Conservation (phyloP, 2,113 vertebrate genomes). For the Gasterosteus aculeatus region DNA sequence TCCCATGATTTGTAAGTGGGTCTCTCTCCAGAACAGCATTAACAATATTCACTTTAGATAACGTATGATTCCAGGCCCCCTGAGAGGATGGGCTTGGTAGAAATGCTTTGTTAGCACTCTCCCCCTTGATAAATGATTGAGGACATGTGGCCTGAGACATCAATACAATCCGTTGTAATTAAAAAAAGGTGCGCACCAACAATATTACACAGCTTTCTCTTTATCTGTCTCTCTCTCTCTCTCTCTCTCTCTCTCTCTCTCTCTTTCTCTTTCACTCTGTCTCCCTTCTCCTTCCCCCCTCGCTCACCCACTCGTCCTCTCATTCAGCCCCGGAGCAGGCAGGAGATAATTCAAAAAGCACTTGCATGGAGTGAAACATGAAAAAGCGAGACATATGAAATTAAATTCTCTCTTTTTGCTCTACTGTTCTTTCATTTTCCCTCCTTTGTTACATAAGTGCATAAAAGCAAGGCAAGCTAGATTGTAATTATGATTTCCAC, state of each 20-base stretch:
- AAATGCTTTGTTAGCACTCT: conserved; percentile 81
- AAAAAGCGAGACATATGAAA: conserved; percentile 74
- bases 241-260: conserved; percentile 1
- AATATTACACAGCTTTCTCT: conserved; percentile 72
- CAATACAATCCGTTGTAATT: conserved; percentile 84
- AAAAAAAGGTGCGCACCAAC: conserved; percentile 80
- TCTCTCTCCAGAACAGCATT: conserved; percentile 70
- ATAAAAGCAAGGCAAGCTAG: conserved; percentile 73
- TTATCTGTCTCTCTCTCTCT: conserved; percentile 47
- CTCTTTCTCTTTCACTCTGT: conserved; percentile 3
- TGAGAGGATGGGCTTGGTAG: conserved; percentile 70
- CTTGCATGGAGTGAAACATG: conserved; percentile 75
- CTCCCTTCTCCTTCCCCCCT: conserved; percentile 14
- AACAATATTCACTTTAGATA: conserved; percentile 81
- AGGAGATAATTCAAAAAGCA: conserved; percentile 81
- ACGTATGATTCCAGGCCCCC: conserved; percentile 66
- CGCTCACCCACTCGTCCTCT: conserved; percentile 59
- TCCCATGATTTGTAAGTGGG: conserved; percentile 77
- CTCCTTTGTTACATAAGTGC: conserved; percentile 73
- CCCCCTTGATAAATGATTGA: conserved; percentile 82
- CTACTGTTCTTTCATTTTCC: conserved; percentile 78
- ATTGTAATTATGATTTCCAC: conserved; percentile 80
- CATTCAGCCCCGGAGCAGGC: conserved; percentile 70
- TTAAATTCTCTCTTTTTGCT: conserved; percentile 77
- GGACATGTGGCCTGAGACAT: conserved; percentile 78